Base-by-base conservation (phyloP, 2,797 vertebrate genomes). In the Peromyscus eremicus region DNA sequence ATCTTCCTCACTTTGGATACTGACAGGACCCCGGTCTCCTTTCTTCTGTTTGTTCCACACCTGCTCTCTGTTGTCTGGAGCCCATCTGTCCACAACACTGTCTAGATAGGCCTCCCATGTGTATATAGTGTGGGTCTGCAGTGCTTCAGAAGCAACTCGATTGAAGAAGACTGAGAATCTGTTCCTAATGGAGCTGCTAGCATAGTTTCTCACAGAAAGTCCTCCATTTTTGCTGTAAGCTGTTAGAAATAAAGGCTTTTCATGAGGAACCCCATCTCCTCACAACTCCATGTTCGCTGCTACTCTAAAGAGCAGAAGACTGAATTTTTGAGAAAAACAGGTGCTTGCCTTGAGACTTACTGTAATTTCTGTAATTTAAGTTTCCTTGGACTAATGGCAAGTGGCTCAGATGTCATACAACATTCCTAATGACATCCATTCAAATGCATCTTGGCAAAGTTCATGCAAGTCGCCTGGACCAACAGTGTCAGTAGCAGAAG, bases 51-150 rank as follows among this genome's bases (percentile, higher is more conserved):
- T 84, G 32, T 19, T 87, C 83, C 91, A 73, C 86, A 95, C 75
- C 95, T 97, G 94, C 86, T 97, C 84, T 80, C 40, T 4, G 5
- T 23, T 81, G 79, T 94, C 96, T 94, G 66, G 75, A 90, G 55
- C 86, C 89, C 97, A 96, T 97, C 89, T 96, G 94, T 91, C 79
- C 40, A 46, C 9, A 83, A 11, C 70, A 60, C 52, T 34, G 21
- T 86, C 81, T 95, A 52, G 60, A 32, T 88, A 40, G 52, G 8
- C 76, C 43, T 90, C 86, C 83, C 79, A 27, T 91, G 34, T 66
- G 64, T 66, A 8, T n/a, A 43, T 66, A 12, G 1, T 62, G 25
- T 27, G 21, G 19, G 37, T 81, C 34, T 66, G 6, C 23, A 12
- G 68, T 40, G 60, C 34, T 95, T 94, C 27, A 9, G 43, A 91